Percentiles rank a stretch among this genome's conserved stretches.
phyloP scores from a whole-genome alignment of 2,888 invertebrate species.

The Pristionchus entomophagus region DNA sequence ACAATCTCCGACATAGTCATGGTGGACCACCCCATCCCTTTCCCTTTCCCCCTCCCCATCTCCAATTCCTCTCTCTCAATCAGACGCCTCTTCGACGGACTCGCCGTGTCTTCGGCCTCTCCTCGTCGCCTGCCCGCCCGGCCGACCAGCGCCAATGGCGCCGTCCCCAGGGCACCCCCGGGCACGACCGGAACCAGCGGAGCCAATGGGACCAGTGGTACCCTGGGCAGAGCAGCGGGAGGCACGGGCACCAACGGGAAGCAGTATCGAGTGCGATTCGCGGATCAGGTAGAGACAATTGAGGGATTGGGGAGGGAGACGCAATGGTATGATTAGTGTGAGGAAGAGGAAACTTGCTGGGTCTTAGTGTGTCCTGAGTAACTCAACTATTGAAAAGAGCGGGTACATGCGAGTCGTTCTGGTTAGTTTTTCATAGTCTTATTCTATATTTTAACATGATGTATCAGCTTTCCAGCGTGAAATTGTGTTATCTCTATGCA shows the following conservation, averaged over 20 bases:
- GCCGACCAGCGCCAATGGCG: constrained; percentile 40
- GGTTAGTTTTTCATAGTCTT: background rate
- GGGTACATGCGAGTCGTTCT: background rate
- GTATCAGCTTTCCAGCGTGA: too few species aligned
- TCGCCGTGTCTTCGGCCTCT: constrained; percentile 52
- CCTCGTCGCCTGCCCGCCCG: constrained; percentile 58
- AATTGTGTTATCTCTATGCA: too few species aligned
- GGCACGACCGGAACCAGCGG: background rate
- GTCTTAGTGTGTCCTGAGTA: background rate
- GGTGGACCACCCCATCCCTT: too few species aligned
- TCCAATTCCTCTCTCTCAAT: too few species aligned
- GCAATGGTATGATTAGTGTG: background rate
- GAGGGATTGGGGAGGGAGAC: background rate
- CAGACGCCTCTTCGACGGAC: constrained; percentile 53
- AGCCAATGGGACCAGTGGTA: constrained; percentile 42
- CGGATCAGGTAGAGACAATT: constrained; percentile 61
- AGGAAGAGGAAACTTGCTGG: background rate
- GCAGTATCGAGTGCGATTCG: constrained; percentile 66
- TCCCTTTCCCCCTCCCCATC: too few species aligned
- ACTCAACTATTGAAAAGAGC: background rate
- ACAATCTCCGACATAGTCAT: too few species aligned
- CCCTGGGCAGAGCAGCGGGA: background rate
- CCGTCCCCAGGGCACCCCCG: background rate
- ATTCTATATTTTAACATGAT: background rate
- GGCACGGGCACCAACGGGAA: constrained; percentile 50